Evolutionary conservation across 2,888 invertebrate species (phyloP).

Genomic region (Ophioninae sp.): DNA sequence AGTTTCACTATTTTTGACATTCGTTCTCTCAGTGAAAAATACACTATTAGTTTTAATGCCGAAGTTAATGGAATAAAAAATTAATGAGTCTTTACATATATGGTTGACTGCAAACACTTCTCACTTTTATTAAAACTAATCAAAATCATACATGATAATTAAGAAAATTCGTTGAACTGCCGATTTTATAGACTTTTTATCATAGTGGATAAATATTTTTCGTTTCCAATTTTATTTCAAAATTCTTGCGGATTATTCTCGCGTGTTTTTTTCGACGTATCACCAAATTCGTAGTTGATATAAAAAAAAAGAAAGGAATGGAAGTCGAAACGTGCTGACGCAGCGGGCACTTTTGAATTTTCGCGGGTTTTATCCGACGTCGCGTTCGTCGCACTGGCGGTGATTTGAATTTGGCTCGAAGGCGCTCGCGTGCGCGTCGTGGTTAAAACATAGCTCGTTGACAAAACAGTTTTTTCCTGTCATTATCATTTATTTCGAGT

Average conservation of each 20-base stretch:
- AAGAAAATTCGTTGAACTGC: not conserved
- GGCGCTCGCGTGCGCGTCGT: not conserved
- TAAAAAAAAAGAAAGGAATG: not conserved
- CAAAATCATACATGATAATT: not conserved
- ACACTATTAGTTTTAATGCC: not conserved
- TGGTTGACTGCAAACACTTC: not conserved
- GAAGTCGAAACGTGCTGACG: not conserved
- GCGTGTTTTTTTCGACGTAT: not conserved
- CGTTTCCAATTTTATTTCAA: not conserved
- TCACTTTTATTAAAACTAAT: not conserved
- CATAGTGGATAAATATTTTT: not conserved
- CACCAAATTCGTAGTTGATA: not conserved
- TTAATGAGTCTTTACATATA: not conserved
- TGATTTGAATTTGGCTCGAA: slow-evolving; percentile 26
- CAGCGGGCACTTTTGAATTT: slow-evolving; percentile 23
- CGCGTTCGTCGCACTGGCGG: slow-evolving; percentile 2
- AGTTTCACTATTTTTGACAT: slow-evolving; percentile 45
- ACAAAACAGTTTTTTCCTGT: not conserved
- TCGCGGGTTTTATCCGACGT: slow-evolving; percentile 3
- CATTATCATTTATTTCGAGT: not conserved
- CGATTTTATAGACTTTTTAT: not conserved
- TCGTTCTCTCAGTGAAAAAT: not conserved
- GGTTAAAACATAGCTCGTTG: not conserved
- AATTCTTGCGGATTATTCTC: not conserved
- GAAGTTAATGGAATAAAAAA: not conserved